Evolutionary conservation across 2,888 invertebrate genomes (phyloP).

Genomic region (Amphipoea lucens): DNA sequence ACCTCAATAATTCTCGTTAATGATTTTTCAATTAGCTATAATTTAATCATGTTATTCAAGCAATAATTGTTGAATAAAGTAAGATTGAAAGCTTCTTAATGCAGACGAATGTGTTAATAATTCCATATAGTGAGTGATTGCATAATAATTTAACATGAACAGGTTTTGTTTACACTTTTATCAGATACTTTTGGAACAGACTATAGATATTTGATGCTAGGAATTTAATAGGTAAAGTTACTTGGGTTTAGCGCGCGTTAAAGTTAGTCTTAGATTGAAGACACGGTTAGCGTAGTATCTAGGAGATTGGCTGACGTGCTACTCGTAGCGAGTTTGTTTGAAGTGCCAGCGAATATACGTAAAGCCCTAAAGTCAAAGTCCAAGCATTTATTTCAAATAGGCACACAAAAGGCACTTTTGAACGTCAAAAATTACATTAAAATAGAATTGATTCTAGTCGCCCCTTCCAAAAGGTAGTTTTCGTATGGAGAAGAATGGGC

Average conservation of each 20-base stretch:
- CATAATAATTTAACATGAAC: not conserved
- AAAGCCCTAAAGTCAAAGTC: no score
- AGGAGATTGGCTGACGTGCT: not conserved
- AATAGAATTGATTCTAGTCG: no score
- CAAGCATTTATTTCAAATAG: no score
- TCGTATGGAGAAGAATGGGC: no score
- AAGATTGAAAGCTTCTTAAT: not conserved
- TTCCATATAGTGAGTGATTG: no score
- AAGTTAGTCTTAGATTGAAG: conserved; percentile 1
- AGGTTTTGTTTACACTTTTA: not conserved
- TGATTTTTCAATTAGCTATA: not conserved
- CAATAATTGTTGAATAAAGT: not conserved
- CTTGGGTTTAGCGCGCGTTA: not conserved
- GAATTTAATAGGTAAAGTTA: conserved; percentile 1
- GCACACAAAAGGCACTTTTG: no score
- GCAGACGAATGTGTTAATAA: not conserved
- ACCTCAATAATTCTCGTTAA: not conserved
- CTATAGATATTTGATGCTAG: not conserved
- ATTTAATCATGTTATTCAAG: not conserved
- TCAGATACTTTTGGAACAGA: not conserved
- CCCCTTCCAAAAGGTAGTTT: no score
- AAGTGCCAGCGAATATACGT: no score
- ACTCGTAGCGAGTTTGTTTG: not conserved
- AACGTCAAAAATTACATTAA: no score
- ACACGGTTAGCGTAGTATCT: not conserved